A percentile compares a stretch with the other conserved stretches of the same genome.
phyloP scores from a whole-genome alignment of 2,888 invertebrate species.

The Clostera curtula region DNA sequence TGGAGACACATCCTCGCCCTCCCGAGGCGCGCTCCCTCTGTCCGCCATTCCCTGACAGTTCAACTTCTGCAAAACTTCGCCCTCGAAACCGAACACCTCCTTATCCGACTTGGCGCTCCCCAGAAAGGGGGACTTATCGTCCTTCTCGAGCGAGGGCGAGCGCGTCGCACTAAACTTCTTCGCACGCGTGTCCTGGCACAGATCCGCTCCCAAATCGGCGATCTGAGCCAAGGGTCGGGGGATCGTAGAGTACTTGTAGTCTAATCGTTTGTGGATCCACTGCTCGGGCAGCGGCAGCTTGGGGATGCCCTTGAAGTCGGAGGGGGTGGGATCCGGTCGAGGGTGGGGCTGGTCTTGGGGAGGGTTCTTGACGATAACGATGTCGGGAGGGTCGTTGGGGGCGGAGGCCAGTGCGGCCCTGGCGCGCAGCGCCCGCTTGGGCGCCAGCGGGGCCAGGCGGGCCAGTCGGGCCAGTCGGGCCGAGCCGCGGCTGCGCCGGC shows the following conservation, averaged over 20 bases:
- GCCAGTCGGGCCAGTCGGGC: slow-evolving; percentile 6
- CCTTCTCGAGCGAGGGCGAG: slow-evolving; percentile 68
- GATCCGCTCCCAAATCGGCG: slow-evolving; percentile 47
- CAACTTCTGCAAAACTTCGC: slow-evolving; percentile 39
- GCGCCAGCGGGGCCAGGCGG: slow-evolving; percentile 11
- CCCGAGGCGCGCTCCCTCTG: slow-evolving; percentile 32
- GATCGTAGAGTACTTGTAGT: slow-evolving; percentile 55
- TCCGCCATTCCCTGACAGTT: slow-evolving; percentile 33
- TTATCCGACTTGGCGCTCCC: slow-evolving; percentile 42
- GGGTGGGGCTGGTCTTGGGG: slow-evolving; percentile 20
- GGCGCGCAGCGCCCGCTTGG: slow-evolving; percentile 23
- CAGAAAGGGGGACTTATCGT: slow-evolving; percentile 64
- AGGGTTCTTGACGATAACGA: slow-evolving; percentile 29
- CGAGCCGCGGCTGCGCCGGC: slow-evolving; percentile 16
- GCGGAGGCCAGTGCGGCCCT: slow-evolving; percentile 22
- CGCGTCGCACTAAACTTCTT: slow-evolving; percentile 63
- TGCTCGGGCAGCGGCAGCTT: slow-evolving; percentile 60
- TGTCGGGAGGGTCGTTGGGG: slow-evolving; percentile 26
- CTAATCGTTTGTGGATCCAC: slow-evolving; percentile 59
- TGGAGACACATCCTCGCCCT: slow-evolving; percentile 44
- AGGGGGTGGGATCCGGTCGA: slow-evolving; percentile 21
- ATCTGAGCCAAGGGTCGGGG: slow-evolving; percentile 56
- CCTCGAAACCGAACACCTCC: slow-evolving; percentile 61
- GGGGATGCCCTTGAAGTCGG: slow-evolving; percentile 40
- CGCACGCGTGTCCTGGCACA: slow-evolving; percentile 44